Conservation (phyloP, 2,888 invertebrate genomes). For the Frankliniella intonsa region DNA sequence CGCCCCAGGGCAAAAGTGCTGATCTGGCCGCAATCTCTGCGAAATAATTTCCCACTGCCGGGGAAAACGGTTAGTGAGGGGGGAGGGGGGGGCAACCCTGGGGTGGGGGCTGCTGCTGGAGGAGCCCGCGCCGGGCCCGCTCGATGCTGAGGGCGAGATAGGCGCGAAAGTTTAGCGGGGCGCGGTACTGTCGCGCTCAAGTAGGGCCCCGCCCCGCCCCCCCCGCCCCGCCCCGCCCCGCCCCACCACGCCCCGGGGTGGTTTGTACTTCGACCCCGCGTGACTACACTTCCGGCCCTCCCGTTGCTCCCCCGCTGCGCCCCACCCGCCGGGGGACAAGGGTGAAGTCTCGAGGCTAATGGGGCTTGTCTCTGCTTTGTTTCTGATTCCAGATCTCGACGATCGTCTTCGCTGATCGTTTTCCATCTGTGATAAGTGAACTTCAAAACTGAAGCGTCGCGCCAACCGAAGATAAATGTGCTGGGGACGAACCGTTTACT, state of each 20-base stretch:
- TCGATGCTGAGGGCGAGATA: background rate
- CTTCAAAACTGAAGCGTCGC: conserved; percentile 4
- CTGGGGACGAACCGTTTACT: background rate
- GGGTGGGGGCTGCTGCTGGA: background rate
- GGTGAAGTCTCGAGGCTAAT: too few relatives aligned
- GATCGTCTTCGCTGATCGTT: background rate
- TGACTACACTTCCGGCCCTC: too few relatives aligned
- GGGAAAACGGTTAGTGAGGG: background rate
- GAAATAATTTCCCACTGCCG: conserved; percentile 3
- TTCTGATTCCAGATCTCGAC: conserved; percentile 15
- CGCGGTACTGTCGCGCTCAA: background rate
- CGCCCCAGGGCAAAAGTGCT: conserved; percentile 1
- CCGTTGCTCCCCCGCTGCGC: too few relatives aligned
- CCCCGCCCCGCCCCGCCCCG: too few relatives aligned
- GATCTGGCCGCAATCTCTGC: conserved; percentile 19
- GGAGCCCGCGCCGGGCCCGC: background rate
- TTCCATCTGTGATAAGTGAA: conserved; percentile 25
- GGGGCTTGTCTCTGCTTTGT: background rate
- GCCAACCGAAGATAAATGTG: background rate
- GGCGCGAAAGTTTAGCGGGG: conserved; percentile 1
- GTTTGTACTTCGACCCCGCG: too few relatives aligned
- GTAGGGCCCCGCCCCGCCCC: background rate
- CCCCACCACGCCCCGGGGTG: too few relatives aligned
- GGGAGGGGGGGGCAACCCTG: background rate
- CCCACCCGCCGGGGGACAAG: too few relatives aligned